Base-by-base conservation (phyloP, 2,113 vertebrate species). In the Diphyllodes magnificus region DNA sequence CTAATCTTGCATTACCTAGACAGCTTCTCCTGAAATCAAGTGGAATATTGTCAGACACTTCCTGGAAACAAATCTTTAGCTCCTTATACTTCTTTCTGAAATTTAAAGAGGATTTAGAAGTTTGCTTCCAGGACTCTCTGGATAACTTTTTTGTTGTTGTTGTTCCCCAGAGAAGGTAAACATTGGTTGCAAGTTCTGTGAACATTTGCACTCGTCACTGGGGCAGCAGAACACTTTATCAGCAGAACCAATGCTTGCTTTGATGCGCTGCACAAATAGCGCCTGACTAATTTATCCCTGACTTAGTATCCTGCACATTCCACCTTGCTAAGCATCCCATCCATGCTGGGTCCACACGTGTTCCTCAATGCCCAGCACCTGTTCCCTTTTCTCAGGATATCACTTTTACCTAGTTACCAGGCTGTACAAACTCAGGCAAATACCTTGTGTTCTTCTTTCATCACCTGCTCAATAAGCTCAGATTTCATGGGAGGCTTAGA, bases 361-460 rank as follows among this genome's bases (percentile, higher is more conserved):
- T 51, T 92, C 77, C 63, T 75, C 93, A 83, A 65, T 49, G 54
- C 60, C 93, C 81, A 5, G 65, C 16, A 96, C 94, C 92, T 73
- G 37, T 75, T 96, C 70, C 71, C 63, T 60, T 95, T 96, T 59
- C 83, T 82, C 73, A 94, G 89, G 60, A 42, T 90, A 82, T 72
- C 86, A 93, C 56, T 90, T 98, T 76, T 95, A 96, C 92, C 93
- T 96, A 84, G 92, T 96, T 92, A 92, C 84, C 92, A 96, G 80
- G 86, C 85, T 94, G 86, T 33, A 98, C 96, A 97, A 96, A 97
- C 98, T 96, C 95, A 94, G 97, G 97, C 98, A 98, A 98, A 98
- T 99, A 99, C 99, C 99, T 99, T 99, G 98, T 99, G 96, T 97
- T 99, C 99, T 98, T 99, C 99, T 98, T 99, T 99, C 98, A 99